phyloP scores from a whole-genome alignment of 2,113 vertebrate genomes.

The Castor canadensis region DNA sequence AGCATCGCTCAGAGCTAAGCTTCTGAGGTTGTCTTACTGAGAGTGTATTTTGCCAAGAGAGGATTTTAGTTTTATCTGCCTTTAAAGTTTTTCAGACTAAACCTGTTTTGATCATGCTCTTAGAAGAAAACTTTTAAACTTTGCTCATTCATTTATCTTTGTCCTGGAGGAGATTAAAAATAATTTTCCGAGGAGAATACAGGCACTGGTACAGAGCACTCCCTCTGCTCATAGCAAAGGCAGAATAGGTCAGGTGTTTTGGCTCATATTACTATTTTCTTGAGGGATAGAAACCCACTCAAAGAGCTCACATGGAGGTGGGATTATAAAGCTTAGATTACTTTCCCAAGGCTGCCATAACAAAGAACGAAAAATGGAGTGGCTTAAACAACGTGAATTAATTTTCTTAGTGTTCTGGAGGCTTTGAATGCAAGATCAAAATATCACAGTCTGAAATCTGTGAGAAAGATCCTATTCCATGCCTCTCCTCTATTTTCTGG shows the following conservation, averaged over 20 bases:
- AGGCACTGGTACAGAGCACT: neutral
- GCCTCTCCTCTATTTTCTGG: neutral
- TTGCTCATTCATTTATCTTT: constrained; percentile 41
- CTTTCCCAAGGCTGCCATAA: neutral
- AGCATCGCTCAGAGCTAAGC: neutral
- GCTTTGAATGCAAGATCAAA: neutral
- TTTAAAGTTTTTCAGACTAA: constrained; percentile 14
- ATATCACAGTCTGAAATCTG: neutral
- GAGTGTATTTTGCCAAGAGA: neutral
- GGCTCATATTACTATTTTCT: neutral
- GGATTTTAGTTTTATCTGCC: constrained; percentile 8
- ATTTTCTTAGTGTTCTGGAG: neutral
- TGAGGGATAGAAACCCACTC: neutral
- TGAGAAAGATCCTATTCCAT: neutral
- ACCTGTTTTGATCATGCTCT: constrained; percentile 29
- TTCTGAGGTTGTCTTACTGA: neutral
- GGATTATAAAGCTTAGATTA: neutral
- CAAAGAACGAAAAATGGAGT: neutral
- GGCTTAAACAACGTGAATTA: neutral
- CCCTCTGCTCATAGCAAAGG: neutral
- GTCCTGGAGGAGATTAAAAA: constrained; percentile 18
- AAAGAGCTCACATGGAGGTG: neutral
- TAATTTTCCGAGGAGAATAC: constrained; percentile 20
- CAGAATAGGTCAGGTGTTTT: neutral
- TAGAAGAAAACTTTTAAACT: constrained; percentile 41